Evolutionary conservation across 2,113 vertebrate genomes (phyloP), one percentile per base, ranked within the genome.

Genomic region (Laterallus jamaicensis): DNA sequence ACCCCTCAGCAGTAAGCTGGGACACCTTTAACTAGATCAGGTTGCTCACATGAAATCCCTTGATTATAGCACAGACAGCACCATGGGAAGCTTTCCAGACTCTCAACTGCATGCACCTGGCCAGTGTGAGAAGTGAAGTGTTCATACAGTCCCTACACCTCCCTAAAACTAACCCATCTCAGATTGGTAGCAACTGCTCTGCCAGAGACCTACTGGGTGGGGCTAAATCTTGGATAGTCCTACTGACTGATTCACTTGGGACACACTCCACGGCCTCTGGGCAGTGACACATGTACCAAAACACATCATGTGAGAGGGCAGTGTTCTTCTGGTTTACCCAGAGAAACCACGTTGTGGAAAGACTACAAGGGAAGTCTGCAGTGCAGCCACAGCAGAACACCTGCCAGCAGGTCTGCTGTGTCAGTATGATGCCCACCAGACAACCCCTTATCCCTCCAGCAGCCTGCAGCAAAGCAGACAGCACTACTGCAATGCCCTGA

Each of bases 221-320:
- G 15, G 50, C 64, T 42, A 37, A 37, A 20, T 40, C 47, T 10
- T 59, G 7, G 12, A 67, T 31, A 44, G 31, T 37, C 32, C 40
- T 42, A 31, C 9, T 0, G 0, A 47, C 21, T 0, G 0, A 14
- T 21, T 58, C 52, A 26, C 15, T 16, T 1, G 3, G 14, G 16
- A 56, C 14, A 66, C 0, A 1, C 6, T 73, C 25, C 17, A 21
- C 0, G 2, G 56, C 0, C 0, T 2, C 10, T 47, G 11, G 52
- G 37, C 42, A 56, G 10, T 12, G 10, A 75, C 31, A 55, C 29
- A 55, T 0, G 2, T 22, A 39, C 8, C 26, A 15, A 39, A 35
- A 58, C 15, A 49, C 9, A 59, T 1, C 0, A 1, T 5, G 83
- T 75, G 4, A 82, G 12, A 67, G 2, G 11, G 15, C 67, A 40